Base-by-base conservation (phyloP, 2,888 invertebrate genomes). In the Kuschelorhynchus macadamiae region DNA sequence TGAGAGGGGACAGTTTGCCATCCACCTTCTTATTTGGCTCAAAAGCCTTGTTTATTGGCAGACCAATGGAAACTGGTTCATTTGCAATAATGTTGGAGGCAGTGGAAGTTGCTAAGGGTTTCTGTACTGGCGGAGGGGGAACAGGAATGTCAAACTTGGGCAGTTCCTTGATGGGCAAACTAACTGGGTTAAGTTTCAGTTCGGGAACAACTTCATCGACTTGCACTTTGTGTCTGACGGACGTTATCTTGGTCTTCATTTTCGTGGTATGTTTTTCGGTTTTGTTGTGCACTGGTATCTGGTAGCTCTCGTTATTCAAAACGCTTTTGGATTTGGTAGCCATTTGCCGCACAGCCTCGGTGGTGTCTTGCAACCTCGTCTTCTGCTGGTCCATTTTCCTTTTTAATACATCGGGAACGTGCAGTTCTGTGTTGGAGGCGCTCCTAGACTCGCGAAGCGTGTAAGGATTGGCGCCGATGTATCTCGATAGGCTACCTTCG, bases 341-440 rank as follows among this genome's bases (percentile, higher is more conserved):
- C 49, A 90, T 86, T 78, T 88, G 88, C 32, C 90, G 84, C 9
- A 89, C 90, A 7, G 86, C 85, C 64, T 86, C 87, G 0, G 90
- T 90, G 4, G 88, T 86, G 74, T 86, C 87, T 74, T 89, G 89
- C 53, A 90, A 79, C 46, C 86, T 81, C 18, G 88, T 83, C 81
- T 87, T 83, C 81, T 87, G 85, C 16, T 60, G 62, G 14, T 59
- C 46, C 41, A 65, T 36, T 78, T 88, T 89, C 76, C 90, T 82
- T 70, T 87, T 86, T 36, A 91, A 78, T 64, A 90, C 82, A 74
- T 90, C 89, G 4, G 91, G 91, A 49, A 90, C 87, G 70, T 87
- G 85, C 11, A 90, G 81, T 74, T 88, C 88, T 75, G 81, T 82
- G 60, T 76, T 82, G 5, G 79, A 78, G 30, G 79, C 64, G 8